phyloP scores from a whole-genome alignment of 2,113 vertebrate genomes.

The Pomatostomus ruficeps region DNA sequence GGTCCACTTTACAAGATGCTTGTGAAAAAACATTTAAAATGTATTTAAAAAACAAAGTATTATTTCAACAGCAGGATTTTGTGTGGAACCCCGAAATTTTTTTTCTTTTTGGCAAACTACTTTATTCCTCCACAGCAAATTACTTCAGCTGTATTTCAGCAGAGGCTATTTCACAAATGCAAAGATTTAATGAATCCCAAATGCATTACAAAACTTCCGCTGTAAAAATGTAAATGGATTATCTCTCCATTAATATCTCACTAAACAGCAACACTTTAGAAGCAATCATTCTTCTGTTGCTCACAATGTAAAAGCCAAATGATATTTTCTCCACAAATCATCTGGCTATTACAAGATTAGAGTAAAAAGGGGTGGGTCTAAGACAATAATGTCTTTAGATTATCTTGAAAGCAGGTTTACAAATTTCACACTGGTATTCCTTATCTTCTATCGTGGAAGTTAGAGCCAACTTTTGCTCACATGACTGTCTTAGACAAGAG shows the following conservation, averaged over 20 bases:
- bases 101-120: neutral
- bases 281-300: slow-evolving; percentile 39
- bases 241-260: slow-evolving; percentile 60
- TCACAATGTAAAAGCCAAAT: slow-evolving; percentile 33
- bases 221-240: slow-evolving; percentile 59
- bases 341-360: neutral
- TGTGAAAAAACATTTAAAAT: neutral
- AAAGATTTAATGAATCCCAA: slow-evolving; percentile 58
- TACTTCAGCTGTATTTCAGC: slow-evolving; percentile 29
- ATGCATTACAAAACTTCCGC: slow-evolving; percentile 49
- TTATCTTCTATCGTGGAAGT: neutral
- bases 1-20: neutral
- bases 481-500: neutral
- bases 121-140: slow-evolving; percentile 12
- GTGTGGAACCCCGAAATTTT: fast-evolving
- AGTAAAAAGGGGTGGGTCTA: neutral
- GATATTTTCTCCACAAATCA: slow-evolving; percentile 39
- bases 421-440: neutral
- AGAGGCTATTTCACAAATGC: slow-evolving; percentile 20
- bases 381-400: slow-evolving; percentile 44
- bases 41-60: neutral
- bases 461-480: neutral
- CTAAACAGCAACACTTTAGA: slow-evolving; percentile 52
- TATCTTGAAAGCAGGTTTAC: slow-evolving; percentile 18
- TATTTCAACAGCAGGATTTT: neutral